A percentile compares a stretch with the other conserved stretches of the same genome.
Evolutionary conservation across 2,113 vertebrate genomes (phyloP).

Genomic region (Pandion haliaetus): DNA sequence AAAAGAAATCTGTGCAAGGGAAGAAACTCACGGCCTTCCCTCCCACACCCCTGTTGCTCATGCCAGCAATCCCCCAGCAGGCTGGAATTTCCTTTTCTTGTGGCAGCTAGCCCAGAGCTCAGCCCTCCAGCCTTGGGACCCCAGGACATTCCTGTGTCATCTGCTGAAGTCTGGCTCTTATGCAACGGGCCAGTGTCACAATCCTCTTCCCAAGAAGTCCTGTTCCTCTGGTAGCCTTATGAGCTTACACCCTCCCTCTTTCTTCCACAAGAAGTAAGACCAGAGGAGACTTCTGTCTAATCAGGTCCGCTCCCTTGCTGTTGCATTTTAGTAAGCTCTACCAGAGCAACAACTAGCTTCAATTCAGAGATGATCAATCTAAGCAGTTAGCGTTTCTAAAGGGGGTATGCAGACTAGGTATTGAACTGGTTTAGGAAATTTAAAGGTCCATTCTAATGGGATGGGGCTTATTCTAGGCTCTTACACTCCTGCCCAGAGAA

Average conservation of each 20-base stretch:
- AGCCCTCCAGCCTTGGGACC: not conserved
- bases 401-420: not conserved
- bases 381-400: not conserved
- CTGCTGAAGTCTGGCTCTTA: not conserved
- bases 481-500: not conserved
- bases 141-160: not conserved
- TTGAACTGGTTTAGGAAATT: not conserved
- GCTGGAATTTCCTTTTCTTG: not conserved
- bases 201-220: not conserved
- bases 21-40: not conserved
- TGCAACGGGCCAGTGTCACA: not conserved
- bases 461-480: not conserved
- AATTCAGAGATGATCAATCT: not conserved
- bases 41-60: not conserved
- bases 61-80: not conserved
- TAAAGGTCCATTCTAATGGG: not conserved
- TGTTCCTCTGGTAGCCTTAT: not conserved
- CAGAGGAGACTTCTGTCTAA: not conserved
- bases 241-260: not conserved
- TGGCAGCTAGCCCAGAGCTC: not conserved
- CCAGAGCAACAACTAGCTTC: fast-evolving
- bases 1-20: not conserved
- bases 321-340: not conserved
- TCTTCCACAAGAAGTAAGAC: not conserved
- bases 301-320: not conserved